phyloP scores from a whole-genome alignment of 2,888 invertebrate species.

The Tenthredo mesomela region DNA sequence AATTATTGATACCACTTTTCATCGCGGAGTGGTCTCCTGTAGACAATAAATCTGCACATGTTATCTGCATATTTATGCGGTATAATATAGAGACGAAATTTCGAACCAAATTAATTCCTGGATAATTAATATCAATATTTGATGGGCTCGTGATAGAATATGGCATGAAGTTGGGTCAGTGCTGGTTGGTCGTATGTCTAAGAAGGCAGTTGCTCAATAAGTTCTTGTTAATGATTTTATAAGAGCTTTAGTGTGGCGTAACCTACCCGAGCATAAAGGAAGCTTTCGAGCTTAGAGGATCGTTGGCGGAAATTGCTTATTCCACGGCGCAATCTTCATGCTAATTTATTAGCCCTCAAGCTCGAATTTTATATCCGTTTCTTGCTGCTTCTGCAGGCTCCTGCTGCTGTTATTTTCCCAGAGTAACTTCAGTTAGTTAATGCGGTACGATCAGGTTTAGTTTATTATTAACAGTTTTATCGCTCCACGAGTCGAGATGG shows the following conservation, averaged over 20 bases:
- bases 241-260: slow-evolving; percentile 48
- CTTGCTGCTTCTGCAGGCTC: background rate
- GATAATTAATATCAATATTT: background rate
- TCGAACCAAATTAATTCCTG: background rate
- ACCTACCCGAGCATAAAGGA: slow-evolving; percentile 47
- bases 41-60: slow-evolving; percentile 13
- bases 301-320: slow-evolving; percentile 57
- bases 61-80: background rate
- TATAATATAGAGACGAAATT: background rate
- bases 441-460: slow-evolving; percentile 29
- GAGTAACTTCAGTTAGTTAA: slow-evolving; percentile 33
- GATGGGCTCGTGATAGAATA: background rate
- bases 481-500: slow-evolving; percentile 8
- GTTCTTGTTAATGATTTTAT: slow-evolving; percentile 51
- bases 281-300: slow-evolving; percentile 51
- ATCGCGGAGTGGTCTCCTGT: slow-evolving; percentile 6
- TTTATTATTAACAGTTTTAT: slow-evolving; percentile 49
- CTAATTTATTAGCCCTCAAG: slow-evolving; percentile 59
- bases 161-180: background rate
- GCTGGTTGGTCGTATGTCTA: slow-evolving; percentile 23
- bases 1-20: slow-evolving; percentile 25
- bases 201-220: slow-evolving; percentile 45
- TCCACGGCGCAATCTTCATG: slow-evolving; percentile 58
- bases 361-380: slow-evolving; percentile 57
- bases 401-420: slow-evolving; percentile 32